phyloP scores from a whole-genome alignment of 2,797 vertebrate species.

The Acanthurus tractus region DNA sequence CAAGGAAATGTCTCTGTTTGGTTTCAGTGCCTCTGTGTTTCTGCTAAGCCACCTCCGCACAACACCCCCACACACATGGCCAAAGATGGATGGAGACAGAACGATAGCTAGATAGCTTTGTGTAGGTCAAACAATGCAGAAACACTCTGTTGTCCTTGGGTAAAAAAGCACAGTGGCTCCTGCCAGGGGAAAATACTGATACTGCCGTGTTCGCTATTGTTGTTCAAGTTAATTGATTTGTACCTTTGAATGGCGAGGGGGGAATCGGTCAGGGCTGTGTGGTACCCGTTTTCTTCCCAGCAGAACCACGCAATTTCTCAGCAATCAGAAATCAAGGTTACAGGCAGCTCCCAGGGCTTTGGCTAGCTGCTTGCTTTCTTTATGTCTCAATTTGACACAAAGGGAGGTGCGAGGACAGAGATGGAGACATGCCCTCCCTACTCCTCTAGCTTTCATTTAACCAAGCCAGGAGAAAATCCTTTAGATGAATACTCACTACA shows the following conservation, averaged over 20 bases:
- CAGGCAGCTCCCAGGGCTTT: slow-evolving; percentile 4
- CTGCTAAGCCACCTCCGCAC: slow-evolving; percentile 76
- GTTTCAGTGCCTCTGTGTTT: slow-evolving; percentile 70
- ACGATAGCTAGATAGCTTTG: slow-evolving; percentile 59
- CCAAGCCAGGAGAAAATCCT: slow-evolving; percentile 10
- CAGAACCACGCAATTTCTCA: slow-evolving; percentile 23
- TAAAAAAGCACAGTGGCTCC: slow-evolving; percentile 35
- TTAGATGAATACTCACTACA: slow-evolving; percentile 3
- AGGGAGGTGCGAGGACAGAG: not conserved
- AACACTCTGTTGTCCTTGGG: slow-evolving; percentile 54
- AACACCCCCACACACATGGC: slow-evolving; percentile 83
- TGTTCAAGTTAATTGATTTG: slow-evolving; percentile 55
- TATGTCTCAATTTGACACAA: not conserved
- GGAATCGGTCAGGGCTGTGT: slow-evolving; percentile 10
- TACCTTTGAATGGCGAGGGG: slow-evolving; percentile 28
- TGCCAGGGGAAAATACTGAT: slow-evolving; percentile 39
- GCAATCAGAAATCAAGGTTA: slow-evolving; percentile 37
- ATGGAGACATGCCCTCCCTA: not conserved
- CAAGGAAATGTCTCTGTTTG: slow-evolving; percentile 61
- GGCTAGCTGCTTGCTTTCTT: slow-evolving; percentile 7
- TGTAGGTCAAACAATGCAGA: slow-evolving; percentile 70
- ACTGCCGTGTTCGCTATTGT: slow-evolving; percentile 23
- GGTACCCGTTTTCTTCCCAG: not conserved
- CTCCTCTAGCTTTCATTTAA: not conserved
- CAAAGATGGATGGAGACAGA: slow-evolving; percentile 73